Evolutionary conservation across 2,797 vertebrate species (phyloP).

Genomic region (Esox masquinongy): DNA sequence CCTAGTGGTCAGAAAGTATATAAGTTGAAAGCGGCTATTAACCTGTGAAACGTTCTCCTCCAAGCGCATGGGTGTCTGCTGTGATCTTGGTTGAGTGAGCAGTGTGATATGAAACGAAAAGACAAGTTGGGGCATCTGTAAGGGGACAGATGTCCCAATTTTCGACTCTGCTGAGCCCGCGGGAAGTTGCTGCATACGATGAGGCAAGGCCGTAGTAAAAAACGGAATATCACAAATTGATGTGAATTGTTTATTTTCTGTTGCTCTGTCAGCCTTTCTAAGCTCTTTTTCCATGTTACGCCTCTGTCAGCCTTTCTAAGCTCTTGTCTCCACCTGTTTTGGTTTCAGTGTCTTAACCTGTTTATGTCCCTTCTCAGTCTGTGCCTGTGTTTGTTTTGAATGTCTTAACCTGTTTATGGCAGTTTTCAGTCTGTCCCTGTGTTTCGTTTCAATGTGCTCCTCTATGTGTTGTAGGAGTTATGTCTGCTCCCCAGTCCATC

Average conservation of each 20-base stretch:
- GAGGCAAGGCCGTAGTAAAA: too few relatives aligned
- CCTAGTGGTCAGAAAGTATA: too few relatives aligned
- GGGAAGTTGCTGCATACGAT: too few relatives aligned
- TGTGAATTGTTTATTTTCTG: constrained; percentile 31
- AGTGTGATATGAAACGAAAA: too few relatives aligned
- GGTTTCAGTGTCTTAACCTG: constrained; percentile 42
- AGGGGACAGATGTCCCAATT: not conserved
- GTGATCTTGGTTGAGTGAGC: too few relatives aligned
- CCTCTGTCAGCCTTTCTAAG: constrained; percentile 24
- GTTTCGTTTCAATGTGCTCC: constrained; percentile 67
- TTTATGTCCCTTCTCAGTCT: constrained; percentile 38
- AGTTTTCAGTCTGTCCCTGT: constrained; percentile 12
- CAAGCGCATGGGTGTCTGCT: too few relatives aligned
- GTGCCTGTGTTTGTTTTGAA: constrained; percentile 59
- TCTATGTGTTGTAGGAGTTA: constrained; percentile 74
- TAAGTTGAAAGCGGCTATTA: too few relatives aligned
- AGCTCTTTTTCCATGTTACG: constrained; percentile 13
- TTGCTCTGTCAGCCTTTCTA: not conserved
- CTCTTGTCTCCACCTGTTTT: constrained; percentile 26
- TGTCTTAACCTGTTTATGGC: constrained; percentile 42
- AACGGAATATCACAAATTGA: constrained; percentile 6
- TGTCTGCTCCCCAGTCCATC: constrained; percentile 76
- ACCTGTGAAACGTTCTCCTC: too few relatives aligned
- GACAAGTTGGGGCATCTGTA: too few relatives aligned
- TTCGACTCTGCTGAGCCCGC: not conserved